Percentiles rank a stretch among this genome's conserved stretches.
Conservation (phyloP, 2,113 vertebrate species). For the Xiphophorus couchianus region DNA sequence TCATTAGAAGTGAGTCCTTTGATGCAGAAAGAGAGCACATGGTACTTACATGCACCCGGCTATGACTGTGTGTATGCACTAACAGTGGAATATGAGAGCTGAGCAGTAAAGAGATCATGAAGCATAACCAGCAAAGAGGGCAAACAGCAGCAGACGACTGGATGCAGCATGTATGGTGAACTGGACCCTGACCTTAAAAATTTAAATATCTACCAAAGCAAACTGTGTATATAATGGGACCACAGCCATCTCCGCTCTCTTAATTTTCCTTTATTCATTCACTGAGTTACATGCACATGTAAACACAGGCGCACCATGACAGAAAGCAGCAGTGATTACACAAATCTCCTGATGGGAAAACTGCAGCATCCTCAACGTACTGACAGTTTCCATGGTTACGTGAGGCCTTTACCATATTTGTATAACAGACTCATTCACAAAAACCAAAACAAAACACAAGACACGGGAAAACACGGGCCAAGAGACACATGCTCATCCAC, state of each 20-base stretch:
- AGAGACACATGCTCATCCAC: slow-evolving; percentile 1
- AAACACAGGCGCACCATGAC: background rate
- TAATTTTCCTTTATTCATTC: background rate
- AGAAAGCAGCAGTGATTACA: slow-evolving; percentile 17
- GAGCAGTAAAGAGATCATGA: slow-evolving; percentile 18
- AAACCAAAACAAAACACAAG: slow-evolving; percentile 7
- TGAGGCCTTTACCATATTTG: slow-evolving; percentile 51
- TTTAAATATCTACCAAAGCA: background rate
- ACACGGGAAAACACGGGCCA: slow-evolving; percentile 16
- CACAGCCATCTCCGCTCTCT: background rate
- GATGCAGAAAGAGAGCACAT: background rate
- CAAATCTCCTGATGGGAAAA: slow-evolving; percentile 30
- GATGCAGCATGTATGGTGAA: slow-evolving; percentile 17
- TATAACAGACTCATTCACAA: slow-evolving; percentile 51
- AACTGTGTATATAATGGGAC: background rate
- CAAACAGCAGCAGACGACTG: slow-evolving; percentile 35
- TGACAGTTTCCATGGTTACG: slow-evolving; percentile 70
- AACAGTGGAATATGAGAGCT: slow-evolving; percentile 27
- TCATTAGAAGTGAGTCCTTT: slow-evolving; percentile 22
- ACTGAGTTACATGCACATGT: slow-evolving; percentile 7
- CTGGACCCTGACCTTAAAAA: slow-evolving; percentile 24
- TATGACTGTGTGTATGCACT: slow-evolving; percentile 29
- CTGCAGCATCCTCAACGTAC: slow-evolving; percentile 32
- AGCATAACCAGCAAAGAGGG: slow-evolving; percentile 18
- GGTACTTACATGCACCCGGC: background rate